Base-by-base conservation (phyloP, 2,888 invertebrate genomes). In the Aricia artaxerxes region DNA sequence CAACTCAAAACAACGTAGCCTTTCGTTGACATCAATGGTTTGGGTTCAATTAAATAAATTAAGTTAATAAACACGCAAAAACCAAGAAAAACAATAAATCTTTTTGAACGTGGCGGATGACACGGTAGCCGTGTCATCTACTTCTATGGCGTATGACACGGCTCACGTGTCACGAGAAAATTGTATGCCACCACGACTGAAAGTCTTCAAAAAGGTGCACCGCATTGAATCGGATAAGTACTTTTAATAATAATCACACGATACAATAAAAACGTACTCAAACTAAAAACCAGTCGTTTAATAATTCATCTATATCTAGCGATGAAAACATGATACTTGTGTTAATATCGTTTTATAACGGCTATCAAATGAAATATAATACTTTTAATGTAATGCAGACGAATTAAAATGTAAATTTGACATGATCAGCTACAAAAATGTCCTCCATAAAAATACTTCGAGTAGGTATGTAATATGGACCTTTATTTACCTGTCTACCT, bases 331-430 rank as follows among this genome's bases (percentile, higher is more conserved):
- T 75, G 49, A 75, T 75, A 75, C 31, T 73, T 73, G 69, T 69
- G 69, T 69, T 4, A 38, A 38, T 38, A 69, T 38, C 31, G 38
- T 75, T 49, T 75, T 24, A 49, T 75, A 57, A 13, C 16, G 16
- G 31, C 76, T 53, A 76, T 76, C 57, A 53, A 35, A 53, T 49
- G 75, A 49, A 49, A 49, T 75, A 75, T 75, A 49, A 75, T 75
- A 49, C 49, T 31, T 49, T 49, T 1, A 57, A 49, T 75, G 11
- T 75, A 38, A 31, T 7, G 11, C 35, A 57, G 35, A 53, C 35
- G 53, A 53, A 76, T 76, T 76, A 57, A 76, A 76, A 76, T 76
- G 57, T 35, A 76, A 76, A 76, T 76, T 57, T 57, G 76, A 16
- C 13, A 35, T 76, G 49, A 44, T 44, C 53, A 76, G n/a, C 57